These are phyloP conservation scores for Muscicapa adusta DNA, from an alignment of 2,113 vertebrate species.

Conservation along the genomic window DNA sequence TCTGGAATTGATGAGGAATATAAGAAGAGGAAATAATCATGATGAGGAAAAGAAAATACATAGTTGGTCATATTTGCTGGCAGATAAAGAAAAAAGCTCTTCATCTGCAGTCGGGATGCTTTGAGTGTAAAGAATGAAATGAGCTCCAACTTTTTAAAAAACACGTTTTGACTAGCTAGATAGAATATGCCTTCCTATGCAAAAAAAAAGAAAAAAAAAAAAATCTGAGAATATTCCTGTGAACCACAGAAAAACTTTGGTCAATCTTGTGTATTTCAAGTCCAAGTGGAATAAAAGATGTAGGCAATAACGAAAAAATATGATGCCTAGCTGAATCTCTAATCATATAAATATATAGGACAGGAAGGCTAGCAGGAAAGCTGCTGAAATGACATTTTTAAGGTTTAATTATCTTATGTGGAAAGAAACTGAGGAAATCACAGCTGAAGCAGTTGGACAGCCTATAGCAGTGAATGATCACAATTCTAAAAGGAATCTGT, in stretches of 20 bases:
- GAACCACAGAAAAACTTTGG: background rate
- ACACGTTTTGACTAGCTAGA: background rate
- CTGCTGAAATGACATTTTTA: background rate
- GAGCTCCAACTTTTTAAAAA: background rate
- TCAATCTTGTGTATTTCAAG: background rate
- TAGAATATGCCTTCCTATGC: background rate
- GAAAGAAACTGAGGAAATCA: background rate
- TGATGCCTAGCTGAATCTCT: background rate
- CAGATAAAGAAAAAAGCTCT: background rate
- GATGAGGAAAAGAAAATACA: background rate
- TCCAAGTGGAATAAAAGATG: background rate
- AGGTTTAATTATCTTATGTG: background rate
- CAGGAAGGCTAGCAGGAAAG: background rate
- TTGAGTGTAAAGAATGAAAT: background rate
- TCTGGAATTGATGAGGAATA: background rate
- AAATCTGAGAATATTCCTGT: background rate
- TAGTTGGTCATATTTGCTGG: background rate
- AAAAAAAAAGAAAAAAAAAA: background rate
- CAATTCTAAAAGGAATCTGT: background rate
- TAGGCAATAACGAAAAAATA: background rate
- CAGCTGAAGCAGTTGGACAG: background rate
- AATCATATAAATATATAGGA: background rate
- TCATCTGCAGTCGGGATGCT: background rate
- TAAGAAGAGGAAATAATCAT: background rate
- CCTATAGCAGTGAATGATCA: background rate